Conservation (phyloP, 1,140 invertebrate genomes). For the Zaprionus taronus region DNA sequence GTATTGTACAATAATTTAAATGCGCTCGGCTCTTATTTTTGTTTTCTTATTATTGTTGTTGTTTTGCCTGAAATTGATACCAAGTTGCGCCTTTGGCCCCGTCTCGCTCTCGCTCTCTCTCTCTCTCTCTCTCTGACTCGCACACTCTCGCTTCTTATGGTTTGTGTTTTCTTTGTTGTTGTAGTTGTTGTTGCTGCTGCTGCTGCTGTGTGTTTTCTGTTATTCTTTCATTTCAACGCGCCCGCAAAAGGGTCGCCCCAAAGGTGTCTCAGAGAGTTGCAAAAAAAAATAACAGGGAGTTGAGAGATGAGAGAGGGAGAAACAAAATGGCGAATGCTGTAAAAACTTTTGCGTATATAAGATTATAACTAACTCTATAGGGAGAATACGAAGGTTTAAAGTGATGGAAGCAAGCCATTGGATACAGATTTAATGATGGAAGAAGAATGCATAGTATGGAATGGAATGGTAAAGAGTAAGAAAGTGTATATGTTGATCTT, state of each 20-base stretch:
- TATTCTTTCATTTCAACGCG: slow-evolving; percentile 77
- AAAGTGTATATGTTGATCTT: not conserved
- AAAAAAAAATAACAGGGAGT: slow-evolving; percentile 10
- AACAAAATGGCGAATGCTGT: slow-evolving; percentile 34
- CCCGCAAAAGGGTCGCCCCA: slow-evolving; percentile 43
- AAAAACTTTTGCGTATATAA: not conserved
- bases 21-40: slow-evolving; percentile 40
- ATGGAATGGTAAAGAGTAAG: not conserved
- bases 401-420: too few species aligned
- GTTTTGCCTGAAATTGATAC: slow-evolving; percentile 48
- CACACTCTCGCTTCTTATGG: not conserved
- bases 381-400: not conserved
- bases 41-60: slow-evolving; percentile 41
- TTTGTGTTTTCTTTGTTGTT: slow-evolving; percentile 27
- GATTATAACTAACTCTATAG: not conserved
- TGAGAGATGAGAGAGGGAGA: not conserved
- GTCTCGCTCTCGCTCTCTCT: not conserved
- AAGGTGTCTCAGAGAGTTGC: slow-evolving; percentile 47
- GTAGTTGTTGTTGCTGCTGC: slow-evolving; percentile 18
- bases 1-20: slow-evolving; percentile 48
- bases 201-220: slow-evolving; percentile 56
- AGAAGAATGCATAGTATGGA: not conserved
- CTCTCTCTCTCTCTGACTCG: not conserved
- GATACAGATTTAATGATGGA: not conserved
- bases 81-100: slow-evolving; percentile 33